Evolutionary conservation across 2,888 invertebrate genomes (phyloP), one percentile per base, ranked within the genome.

Genomic region (Sturmia bella): DNA sequence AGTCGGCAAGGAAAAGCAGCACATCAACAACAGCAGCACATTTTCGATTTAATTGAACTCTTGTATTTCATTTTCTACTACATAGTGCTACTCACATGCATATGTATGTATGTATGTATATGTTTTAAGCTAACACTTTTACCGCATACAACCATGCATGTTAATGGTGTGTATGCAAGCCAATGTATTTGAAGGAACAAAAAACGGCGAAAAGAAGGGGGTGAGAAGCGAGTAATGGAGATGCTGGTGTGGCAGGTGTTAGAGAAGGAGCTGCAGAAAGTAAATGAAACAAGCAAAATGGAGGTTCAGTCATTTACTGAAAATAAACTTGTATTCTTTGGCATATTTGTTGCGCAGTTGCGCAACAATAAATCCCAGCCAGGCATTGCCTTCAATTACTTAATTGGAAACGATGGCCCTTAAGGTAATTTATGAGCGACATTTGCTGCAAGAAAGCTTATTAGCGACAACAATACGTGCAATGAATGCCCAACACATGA

Each of bases 331-430:
- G 15, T 39, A 52, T 59, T 54, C 61, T 39, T 76, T 7, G 43
- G 50, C 56, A 63, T 72, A 80, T 63, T 83, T 77, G 77, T 82
- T 74, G 78, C 78, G 72, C 74, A 78, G 74, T 75, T 76, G 75
- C 66, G 79, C 75, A 78, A 85, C 85, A 84, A 87, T 88, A 87
- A 87, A 88, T 88, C 87, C 85, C 86, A 81, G 64, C 77, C 77
- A 86, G 86, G 83, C 86, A 87, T 87, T 87, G 85, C 85, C 86
- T 87, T 87, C 87, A 87, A 88, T 88, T 87, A 87, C 88, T 87
- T 88, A 88, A 88, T 88, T 88, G 87, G 87, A 85, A 87, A 85
- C 87, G 87, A 87, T 88, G 86, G 87, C 85, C 87, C 86, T 87
- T 85, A 84, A 84, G 85, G 86, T 86, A 86, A 86, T 87, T 87